These are phyloP conservation scores for Nothocercus nigrocapillus DNA, from an alignment of 2,113 vertebrate species.

Conservation along the genomic window DNA sequence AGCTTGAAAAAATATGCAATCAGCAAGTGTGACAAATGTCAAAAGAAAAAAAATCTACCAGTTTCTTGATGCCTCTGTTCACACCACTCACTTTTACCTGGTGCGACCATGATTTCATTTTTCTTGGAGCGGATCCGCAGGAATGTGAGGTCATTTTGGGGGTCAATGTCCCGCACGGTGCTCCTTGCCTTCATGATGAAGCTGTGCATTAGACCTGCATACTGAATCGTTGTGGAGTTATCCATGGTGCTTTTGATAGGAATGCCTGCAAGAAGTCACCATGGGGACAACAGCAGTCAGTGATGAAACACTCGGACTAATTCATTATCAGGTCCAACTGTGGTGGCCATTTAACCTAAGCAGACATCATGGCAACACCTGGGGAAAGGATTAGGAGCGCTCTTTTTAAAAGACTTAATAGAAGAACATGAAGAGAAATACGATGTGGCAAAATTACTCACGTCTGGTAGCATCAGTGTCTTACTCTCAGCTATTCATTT, in stretches of 20 bases:
- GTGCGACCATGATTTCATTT: constrained; percentile 97
- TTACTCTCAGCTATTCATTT: not conserved
- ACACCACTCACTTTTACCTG: constrained; percentile 79
- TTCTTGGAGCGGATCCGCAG: constrained; percentile 95
- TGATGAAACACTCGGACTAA: not conserved
- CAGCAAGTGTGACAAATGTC: not conserved
- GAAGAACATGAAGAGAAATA: not conserved
- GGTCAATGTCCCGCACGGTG: constrained; percentile 90
- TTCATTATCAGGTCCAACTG: not conserved
- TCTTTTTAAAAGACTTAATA: not conserved
- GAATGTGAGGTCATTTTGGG: constrained; percentile 96
- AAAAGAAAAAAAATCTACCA: not conserved
- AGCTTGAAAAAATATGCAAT: too few relatives aligned
- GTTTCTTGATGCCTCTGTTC: not conserved
- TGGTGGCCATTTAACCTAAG: not conserved
- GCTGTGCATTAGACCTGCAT: constrained; percentile 90
- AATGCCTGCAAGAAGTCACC: constrained; percentile 81
- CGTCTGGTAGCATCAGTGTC: not conserved
- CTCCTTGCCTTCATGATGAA: constrained; percentile 90
- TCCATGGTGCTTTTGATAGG: constrained; percentile 95
- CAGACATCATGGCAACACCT: not conserved
- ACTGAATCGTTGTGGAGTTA: constrained; percentile 90
- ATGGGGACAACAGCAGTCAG: not conserved
- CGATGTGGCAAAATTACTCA: not conserved
- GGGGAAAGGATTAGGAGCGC: not conserved